Evolutionary conservation across 2,888 invertebrate genomes (phyloP).

Genomic region (Tineola bisselliella): DNA sequence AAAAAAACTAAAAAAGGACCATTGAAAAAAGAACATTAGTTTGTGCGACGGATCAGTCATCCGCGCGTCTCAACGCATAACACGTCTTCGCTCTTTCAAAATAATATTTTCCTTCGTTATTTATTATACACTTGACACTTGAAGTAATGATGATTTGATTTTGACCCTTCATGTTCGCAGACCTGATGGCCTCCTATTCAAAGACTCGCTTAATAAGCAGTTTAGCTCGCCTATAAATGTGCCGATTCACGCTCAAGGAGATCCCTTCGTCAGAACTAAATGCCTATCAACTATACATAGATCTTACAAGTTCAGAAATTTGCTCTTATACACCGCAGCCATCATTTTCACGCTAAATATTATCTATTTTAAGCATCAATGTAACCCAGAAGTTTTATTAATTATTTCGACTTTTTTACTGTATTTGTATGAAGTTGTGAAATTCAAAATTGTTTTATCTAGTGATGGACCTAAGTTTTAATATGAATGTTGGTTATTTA

Average conservation of each 20-base stretch:
- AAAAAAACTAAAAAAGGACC: conserved; percentile 43
- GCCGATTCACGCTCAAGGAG: conserved; percentile 6
- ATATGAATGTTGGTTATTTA: neutral
- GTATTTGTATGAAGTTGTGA: too few relatives aligned
- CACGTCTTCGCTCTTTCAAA: conserved; percentile 47
- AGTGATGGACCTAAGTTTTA: too few relatives aligned
- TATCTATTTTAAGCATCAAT: neutral
- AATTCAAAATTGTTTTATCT: too few relatives aligned
- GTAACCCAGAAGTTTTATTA: neutral
- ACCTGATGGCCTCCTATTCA: conserved; percentile 16
- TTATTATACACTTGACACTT: conserved; percentile 31
- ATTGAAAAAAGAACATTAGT: conserved; percentile 58
- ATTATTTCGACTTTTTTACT: too few relatives aligned
- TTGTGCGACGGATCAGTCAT: conserved; percentile 61
- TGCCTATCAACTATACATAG: neutral
- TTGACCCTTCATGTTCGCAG: conserved; percentile 28
- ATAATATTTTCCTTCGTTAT: conserved; percentile 32
- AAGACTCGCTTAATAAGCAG: conserved; percentile 17
- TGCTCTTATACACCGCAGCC: neutral
- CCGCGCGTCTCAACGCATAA: conserved; percentile 43
- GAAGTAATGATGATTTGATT: conserved; percentile 47
- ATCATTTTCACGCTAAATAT: neutral
- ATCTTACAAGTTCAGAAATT: neutral
- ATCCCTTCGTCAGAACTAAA: neutral
- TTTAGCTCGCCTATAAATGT: conserved; percentile 23